Evolutionary conservation across 2,113 vertebrate species (phyloP).

Genomic region (Piaya cayana): DNA sequence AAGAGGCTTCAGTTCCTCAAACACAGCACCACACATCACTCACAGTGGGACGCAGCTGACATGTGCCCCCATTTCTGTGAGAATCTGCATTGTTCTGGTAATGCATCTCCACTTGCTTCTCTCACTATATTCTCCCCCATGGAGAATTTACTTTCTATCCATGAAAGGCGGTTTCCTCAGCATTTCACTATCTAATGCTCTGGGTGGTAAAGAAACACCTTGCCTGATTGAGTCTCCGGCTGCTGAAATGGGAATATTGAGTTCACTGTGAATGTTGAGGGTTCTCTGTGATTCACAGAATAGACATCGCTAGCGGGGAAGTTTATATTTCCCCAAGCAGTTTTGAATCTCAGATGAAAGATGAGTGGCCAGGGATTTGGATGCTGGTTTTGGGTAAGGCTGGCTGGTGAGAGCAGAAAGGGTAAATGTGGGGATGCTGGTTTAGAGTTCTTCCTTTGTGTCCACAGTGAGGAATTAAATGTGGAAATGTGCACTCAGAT

Average conservation of each 20-base stretch:
- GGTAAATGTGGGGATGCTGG: not conserved
- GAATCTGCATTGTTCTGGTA: constrained; percentile 8
- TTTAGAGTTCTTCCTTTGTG: not conserved
- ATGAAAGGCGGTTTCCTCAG: not conserved
- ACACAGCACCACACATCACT: not conserved
- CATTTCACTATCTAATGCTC: not conserved
- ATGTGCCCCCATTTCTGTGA: not conserved
- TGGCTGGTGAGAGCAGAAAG: not conserved
- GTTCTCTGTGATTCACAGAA: not conserved
- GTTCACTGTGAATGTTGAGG: not conserved
- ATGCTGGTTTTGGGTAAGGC: not conserved
- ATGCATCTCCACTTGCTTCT: not conserved
- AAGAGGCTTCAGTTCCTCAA: not conserved
- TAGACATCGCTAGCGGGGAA: not conserved
- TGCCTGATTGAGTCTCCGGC: constrained; percentile 12
- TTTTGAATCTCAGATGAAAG: not conserved
- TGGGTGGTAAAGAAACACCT: not conserved
- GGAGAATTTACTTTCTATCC: constrained; percentile 14
- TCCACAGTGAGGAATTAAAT: not conserved
- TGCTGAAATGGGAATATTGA: not conserved
- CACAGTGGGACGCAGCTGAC: constrained; percentile 37
- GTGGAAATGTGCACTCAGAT: not conserved
- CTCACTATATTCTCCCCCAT: not conserved
- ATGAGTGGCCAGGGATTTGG: not conserved
- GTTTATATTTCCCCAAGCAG: not conserved